Evolutionary conservation across 2,888 invertebrate genomes (phyloP), one percentile per base, ranked within the genome.

Genomic region (Philaethria dido): DNA sequence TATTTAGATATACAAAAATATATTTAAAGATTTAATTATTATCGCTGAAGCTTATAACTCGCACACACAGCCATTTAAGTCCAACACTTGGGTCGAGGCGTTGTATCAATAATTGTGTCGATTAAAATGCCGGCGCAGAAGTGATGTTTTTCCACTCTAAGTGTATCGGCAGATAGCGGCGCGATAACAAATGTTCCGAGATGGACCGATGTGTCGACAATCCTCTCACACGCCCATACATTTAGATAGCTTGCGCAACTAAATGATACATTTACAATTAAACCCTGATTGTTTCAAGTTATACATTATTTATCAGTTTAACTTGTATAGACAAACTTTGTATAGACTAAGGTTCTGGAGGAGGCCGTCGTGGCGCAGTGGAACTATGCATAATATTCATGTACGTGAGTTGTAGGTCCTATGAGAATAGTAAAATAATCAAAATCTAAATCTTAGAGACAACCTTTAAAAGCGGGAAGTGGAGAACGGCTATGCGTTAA

Each of bases 31-130:
- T n/a, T n/a, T n/a, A n/a, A n/a, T n/a, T n/a, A n/a, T n/a, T 33
- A 33, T 25, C 74, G 74, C 74, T 63, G 3, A 22, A 62, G 59
- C 62, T 45, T 44, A 39, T 73, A n/a, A 6, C 68, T 67, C 64
- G 3, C 20, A 29, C 59, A 16, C 4, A 9, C 0, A n/a, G 55
- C 33, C 66, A 66, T 68, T 62, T 61, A 62, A 65, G 60, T 44
- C 66, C 63, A 71, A 72, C 71, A 66, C 69, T 67, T 47, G 59
- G 48, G 42, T 44, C 47, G 74, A 70, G 74, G 74, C 80, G 71
- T 76, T 78, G 76, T 80, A 82, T 83, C 84, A 81, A 81, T 87
- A 84, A 84, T 83, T 71, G 79, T 75, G 77, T 69, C 73, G 72
- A 75, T 75, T 75, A 71, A 75, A 66, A 75, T 72, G 64, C 73